phyloP scores from a whole-genome alignment of 2,797 vertebrate species.

The Cottoperca gobio region DNA sequence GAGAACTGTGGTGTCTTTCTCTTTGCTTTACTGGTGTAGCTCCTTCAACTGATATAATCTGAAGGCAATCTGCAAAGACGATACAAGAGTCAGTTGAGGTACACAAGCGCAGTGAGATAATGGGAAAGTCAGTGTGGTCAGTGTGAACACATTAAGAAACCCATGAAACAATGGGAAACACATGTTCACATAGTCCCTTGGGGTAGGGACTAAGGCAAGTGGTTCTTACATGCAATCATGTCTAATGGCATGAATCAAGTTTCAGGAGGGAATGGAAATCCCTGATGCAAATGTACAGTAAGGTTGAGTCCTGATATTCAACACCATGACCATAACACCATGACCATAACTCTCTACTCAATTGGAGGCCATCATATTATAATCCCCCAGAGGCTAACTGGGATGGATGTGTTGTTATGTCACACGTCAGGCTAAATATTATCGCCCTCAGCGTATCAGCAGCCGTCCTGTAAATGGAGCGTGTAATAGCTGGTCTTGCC shows the following conservation, averaged over 20 bases:
- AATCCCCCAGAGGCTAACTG: conserved; percentile 19
- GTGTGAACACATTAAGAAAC: conserved; percentile 50
- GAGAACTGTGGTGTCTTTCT: too few species aligned
- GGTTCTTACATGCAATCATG: conserved; percentile 63
- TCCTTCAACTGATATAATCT: conserved; percentile 24
- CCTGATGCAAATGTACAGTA: conserved; percentile 19
- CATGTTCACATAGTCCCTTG: conserved; percentile 58
- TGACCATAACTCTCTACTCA: conserved; percentile 56
- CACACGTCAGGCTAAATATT: conserved; percentile 42
- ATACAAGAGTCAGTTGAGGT: conserved; percentile 15
- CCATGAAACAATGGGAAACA: conserved; percentile 72
- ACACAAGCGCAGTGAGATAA: conserved; percentile 33
- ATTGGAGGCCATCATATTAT: conserved; percentile 45
- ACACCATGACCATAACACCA: conserved; percentile 19
- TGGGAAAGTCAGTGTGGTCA: conserved; percentile 50
- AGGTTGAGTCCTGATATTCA: conserved; percentile 19
- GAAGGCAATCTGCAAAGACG: conserved; percentile 8
- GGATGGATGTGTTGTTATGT: conserved; percentile 42
- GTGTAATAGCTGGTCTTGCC: conserved; percentile 80
- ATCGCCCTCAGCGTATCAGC: conserved; percentile 37
- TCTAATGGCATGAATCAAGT: conserved; percentile 48
- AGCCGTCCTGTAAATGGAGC: conserved; percentile 71
- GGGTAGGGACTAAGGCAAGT: conserved; percentile 40
- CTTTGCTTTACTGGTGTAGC: background rate
- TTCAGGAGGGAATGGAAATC: conserved; percentile 45